Evolutionary conservation across 2,797 vertebrate genomes (phyloP).

Genomic region (Acrossocheilus fasciatus): DNA sequence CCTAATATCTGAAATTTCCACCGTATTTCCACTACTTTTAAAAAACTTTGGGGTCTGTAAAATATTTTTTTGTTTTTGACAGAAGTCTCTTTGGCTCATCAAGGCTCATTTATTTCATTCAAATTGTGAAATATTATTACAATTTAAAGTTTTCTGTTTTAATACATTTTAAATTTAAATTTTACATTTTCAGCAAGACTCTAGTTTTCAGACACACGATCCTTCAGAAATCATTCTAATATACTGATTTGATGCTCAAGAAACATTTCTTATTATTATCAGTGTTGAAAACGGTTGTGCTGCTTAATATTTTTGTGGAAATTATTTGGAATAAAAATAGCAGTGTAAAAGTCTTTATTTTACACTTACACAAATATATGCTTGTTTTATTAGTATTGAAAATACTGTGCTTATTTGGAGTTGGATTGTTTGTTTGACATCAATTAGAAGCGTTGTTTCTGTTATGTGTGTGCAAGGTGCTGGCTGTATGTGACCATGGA

Average conservation of each 20-base stretch:
- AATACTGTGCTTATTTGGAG: not conserved
- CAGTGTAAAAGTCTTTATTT: not conserved
- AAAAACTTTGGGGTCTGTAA: not conserved
- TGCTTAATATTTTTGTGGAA: not conserved
- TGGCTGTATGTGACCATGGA: not conserved
- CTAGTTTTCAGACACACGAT: not conserved
- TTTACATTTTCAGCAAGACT: not conserved
- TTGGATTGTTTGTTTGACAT: not conserved
- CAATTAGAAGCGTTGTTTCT: not conserved
- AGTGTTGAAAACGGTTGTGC: not conserved
- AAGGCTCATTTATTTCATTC: not conserved
- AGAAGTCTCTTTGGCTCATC: not conserved
- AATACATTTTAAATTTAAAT: not conserved
- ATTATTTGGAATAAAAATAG: not conserved
- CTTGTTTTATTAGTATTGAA: not conserved
- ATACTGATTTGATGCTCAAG: not conserved
- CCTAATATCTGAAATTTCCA: not conserved
- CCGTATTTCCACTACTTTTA: not conserved
- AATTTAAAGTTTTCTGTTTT: not conserved
- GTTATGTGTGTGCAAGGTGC: not conserved
- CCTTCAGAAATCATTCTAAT: not conserved
- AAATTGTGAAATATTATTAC: not conserved
- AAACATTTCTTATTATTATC: not conserved
- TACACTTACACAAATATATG: not conserved
- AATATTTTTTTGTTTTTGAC: not conserved